Evolutionary conservation across 1,140 invertebrate genomes (phyloP), one percentile per base, ranked within the genome.

Genomic region (Nylanderia fulva): DNA sequence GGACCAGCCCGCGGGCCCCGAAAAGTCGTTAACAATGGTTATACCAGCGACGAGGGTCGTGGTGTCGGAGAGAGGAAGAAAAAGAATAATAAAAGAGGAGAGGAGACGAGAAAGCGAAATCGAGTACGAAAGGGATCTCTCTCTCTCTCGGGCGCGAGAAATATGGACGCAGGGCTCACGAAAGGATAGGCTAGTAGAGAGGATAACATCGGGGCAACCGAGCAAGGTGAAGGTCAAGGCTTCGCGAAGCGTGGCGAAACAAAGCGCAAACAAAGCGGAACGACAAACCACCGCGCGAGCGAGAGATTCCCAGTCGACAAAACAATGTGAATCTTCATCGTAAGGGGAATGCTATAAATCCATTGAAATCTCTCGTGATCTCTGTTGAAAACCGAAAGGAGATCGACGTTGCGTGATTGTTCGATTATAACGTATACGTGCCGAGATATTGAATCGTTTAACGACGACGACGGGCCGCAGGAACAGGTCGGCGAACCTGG

Each of bases 1-100:
- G 86, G 3, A n/a, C n/a, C n/a, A 52, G 24, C 52, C 83, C 84
- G 71, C 83, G 85, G 91, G 88, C 85, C 85, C 89, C 79, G 83
- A 90, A 93, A 93, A 91, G 91, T 93, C 91, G 91, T 93, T 93
- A 91, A 89, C 79, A 61, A 76, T 72, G 13, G 18, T 54, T 52
- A n/a, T n/a, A 24, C 52, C 27, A 48, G 11, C 29, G 56, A 36
- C 33, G 45, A 48, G 4, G 27, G 13, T 68, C 66, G 56, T 48
- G 42, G 68, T 52, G 61, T 75, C 27, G 75, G 18, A 36, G 52
- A 36, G 27, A 33, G n/a, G 58, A 66, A 15, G 56, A 52, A n/a
- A n/a, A n/a, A n/a, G n/a, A n/a, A n/a, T n/a, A n/a, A n/a, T n/a
- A n/a, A n/a, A n/a, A 74, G 42, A 74, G 36, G 39, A 8, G 15